phyloP scores from a whole-genome alignment of 2,888 invertebrate genomes.

The Amiota mariae region DNA sequence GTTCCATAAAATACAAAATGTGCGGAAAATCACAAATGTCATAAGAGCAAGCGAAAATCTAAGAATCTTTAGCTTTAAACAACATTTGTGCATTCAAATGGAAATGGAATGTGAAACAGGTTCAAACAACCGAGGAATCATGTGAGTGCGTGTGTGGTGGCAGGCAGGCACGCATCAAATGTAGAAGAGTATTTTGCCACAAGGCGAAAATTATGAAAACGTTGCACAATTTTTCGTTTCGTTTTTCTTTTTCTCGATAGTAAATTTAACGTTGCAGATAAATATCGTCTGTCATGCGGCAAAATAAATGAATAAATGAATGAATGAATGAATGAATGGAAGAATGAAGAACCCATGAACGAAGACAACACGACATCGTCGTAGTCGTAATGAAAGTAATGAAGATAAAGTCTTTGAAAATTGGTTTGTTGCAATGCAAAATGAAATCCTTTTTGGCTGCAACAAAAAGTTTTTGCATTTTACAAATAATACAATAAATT shows the following conservation, averaged over 20 bases:
- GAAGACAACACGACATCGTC: constrained; percentile 9
- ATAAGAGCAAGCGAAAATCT: constrained; percentile 31
- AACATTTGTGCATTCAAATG: constrained; percentile 59
- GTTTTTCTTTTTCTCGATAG: constrained; percentile 42
- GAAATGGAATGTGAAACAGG: constrained; percentile 47
- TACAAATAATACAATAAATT: constrained; percentile 56
- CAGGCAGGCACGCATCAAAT: constrained; percentile 51
- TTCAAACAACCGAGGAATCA: background rate
- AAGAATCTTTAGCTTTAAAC: constrained; percentile 48
- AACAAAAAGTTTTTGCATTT: constrained; percentile 25
- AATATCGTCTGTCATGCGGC: constrained; percentile 65
- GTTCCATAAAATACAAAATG: constrained; percentile 69
- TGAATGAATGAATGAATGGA: constrained; percentile 46
- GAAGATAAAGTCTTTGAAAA: constrained; percentile 31
- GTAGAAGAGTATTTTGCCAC: constrained; percentile 65
- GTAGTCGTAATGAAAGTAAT: constrained; percentile 26
- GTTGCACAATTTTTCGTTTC: constrained; percentile 27
- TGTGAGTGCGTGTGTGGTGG: background rate
- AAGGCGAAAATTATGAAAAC: constrained; percentile 64
- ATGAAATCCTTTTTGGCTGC: constrained; percentile 24
- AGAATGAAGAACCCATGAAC: constrained; percentile 7
- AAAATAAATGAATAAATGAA: constrained; percentile 46
- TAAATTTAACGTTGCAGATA: constrained; percentile 68
- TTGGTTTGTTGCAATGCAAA: constrained; percentile 24
- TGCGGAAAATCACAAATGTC: constrained; percentile 70